Base-by-base conservation (phyloP, 2,888 invertebrate species). In the Agrilus cyanescens region DNA sequence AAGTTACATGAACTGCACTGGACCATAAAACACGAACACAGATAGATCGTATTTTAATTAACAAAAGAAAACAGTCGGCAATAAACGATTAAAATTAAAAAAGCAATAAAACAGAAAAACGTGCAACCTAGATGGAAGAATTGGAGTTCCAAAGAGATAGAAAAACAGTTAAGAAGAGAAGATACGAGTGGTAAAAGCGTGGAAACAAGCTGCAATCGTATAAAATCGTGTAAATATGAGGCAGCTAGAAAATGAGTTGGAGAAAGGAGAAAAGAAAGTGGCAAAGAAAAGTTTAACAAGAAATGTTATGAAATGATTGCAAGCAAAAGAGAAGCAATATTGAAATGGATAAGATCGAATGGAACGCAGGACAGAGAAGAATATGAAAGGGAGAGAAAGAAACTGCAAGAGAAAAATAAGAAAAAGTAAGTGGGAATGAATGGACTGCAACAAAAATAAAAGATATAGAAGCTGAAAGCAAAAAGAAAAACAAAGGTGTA, bases 1-100 rank as follows among this genome's bases (percentile, higher is more conserved):
- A 46, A 46, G 32, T 34, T 36, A 46, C 42, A 38, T 40, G 40
- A 36, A 46, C 20, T 10, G 30, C 32, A 13, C 42, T 37, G 31
- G 43, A 43, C 35, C 30, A 16, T 3, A 42, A 35, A 15, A 43
- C 34, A 30, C 25, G 36, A 30, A 45, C 33, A 15, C 41, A 49
- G 39, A 47, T 45, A 36, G 43, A 47, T 15, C 45, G 43, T 15
- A 18, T 45, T 12, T 8, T 46, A 41, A 31, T 45, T 10, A 41
- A 40, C 12, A 40, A 40, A 34, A 38, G 37, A 41, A 41, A 32
- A 32, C 38, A 34, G 15, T 37, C 33, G 12, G 16, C 37, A 36
- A 38, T 47, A 32, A 38, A 16, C 32, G 36, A 43, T 32, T 10
- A 16, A 29, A 38, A 33, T 18, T 10, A 18, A n/a, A 38, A 32